These are phyloP conservation scores for Aspiorhynchus laticeps DNA, from an alignment of 2,113 vertebrate species.

Conservation along the genomic window DNA sequence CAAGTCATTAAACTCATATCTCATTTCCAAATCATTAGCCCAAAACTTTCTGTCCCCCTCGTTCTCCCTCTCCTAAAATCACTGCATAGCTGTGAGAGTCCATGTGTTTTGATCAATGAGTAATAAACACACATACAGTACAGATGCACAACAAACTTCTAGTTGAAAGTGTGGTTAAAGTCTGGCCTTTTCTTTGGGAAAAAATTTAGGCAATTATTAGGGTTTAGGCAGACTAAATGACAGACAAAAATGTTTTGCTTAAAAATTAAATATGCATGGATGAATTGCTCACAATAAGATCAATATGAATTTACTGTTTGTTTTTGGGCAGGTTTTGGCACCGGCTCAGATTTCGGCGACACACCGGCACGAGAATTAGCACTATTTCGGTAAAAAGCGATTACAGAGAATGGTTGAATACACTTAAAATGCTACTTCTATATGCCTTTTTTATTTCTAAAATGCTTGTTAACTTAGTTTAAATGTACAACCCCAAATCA, in stretches of 20 bases:
- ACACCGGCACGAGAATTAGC: too few species aligned
- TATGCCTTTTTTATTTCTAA: too few species aligned
- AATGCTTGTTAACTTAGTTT: too few species aligned
- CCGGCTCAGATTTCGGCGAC: too few species aligned
- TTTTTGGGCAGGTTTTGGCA: too few species aligned
- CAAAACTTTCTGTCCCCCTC: background rate
- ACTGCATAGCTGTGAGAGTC: background rate
- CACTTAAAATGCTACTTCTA: too few species aligned
- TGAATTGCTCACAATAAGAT: background rate
- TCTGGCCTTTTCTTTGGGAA: background rate
- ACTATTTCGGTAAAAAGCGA: too few species aligned
- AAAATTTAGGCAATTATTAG: too few species aligned
- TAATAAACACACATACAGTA: background rate
- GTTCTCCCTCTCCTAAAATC: background rate
- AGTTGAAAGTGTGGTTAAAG: background rate
- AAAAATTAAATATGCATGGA: background rate
- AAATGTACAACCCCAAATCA: too few species aligned
- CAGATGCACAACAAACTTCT: background rate
- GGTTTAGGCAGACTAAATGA: background rate
- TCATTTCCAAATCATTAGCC: background rate
- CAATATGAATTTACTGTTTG: background rate
- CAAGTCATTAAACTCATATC: constrained; percentile 18
- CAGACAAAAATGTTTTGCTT: background rate
- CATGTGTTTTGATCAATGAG: background rate
- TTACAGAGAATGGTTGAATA: too few species aligned